phyloP scores from a whole-genome alignment of 1,140 invertebrate species.

The Drosophila leontia region DNA sequence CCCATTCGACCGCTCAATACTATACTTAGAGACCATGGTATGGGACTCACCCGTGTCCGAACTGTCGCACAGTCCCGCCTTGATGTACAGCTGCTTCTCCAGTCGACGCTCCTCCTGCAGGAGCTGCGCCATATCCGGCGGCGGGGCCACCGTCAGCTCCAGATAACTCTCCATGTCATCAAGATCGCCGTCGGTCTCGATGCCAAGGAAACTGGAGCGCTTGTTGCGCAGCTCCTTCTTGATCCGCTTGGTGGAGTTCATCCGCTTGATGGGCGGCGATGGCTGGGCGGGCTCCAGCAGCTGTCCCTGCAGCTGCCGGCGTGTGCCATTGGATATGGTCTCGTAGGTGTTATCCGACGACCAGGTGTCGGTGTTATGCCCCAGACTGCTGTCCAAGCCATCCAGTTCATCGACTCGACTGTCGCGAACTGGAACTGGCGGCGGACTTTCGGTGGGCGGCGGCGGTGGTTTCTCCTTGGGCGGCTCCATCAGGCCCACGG shows the following conservation, averaged over 20 bases:
- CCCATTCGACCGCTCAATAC: not conserved
- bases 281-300: conserved; percentile 54
- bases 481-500: conserved; percentile 87
- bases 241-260: conserved; percentile 93
- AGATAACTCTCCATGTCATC: conserved; percentile 88
- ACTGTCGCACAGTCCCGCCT: conserved; percentile 87
- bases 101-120: conserved; percentile 92
- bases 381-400: conserved; percentile 43
- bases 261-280: conserved; percentile 87
- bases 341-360: conserved; percentile 82
- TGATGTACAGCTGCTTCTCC: conserved; percentile 89
- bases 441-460: conserved; percentile 88
- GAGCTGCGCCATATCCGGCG: conserved; percentile 92
- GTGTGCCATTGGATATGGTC: conserved; percentile 70
- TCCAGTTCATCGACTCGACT: conserved; percentile 59
- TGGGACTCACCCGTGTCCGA: conserved; percentile 81
- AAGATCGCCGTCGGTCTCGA: conserved; percentile 89
- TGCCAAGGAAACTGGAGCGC: conserved; percentile 93
- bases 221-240: conserved; percentile 94
- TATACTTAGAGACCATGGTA: not conserved
- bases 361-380: conserved; percentile 65
- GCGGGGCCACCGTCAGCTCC: conserved; percentile 89
- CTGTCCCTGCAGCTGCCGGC: conserved; percentile 53
- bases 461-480: conserved; percentile 94
- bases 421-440: conserved; percentile 43